Conservation (phyloP, 1,140 invertebrate genomes). For the Papilio aristodemus region DNA sequence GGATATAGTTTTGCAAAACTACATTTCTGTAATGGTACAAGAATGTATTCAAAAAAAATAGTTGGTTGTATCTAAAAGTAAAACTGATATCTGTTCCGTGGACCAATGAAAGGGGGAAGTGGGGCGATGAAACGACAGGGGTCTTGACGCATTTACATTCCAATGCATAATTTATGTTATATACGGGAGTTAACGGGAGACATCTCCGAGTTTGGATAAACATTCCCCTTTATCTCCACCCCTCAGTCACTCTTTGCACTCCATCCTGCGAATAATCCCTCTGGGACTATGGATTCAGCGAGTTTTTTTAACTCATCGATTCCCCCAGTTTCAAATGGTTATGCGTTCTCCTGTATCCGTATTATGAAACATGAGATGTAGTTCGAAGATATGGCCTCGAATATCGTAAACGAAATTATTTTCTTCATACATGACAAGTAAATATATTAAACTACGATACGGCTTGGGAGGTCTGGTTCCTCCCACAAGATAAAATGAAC, state of each 20-base stretch:
- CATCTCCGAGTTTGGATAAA: constrained; percentile 55
- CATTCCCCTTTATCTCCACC: constrained; percentile 69
- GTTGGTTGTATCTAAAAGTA: constrained; percentile 33
- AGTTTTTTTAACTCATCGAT: constrained; percentile 46
- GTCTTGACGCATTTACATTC: constrained; percentile 65
- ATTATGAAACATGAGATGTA: too few species aligned
- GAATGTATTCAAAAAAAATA: too few species aligned
- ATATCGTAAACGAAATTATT: too few species aligned
- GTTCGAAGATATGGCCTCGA: too few species aligned
- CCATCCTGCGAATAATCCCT: constrained; percentile 72
- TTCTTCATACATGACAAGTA: constrained; percentile 24
- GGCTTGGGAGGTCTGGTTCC: too few species aligned
- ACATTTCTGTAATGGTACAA: too few species aligned
- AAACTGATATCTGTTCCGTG: constrained; percentile 15
- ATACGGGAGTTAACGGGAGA: constrained; percentile 47
- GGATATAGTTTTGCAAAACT: too few species aligned
- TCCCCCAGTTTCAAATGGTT: not conserved
- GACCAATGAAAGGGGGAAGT: constrained; percentile 22
- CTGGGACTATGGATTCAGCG: constrained; percentile 51
- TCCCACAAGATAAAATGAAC: too few species aligned
- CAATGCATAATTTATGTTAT: constrained; percentile 76
- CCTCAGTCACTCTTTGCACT: constrained; percentile 70
- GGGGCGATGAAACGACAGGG: constrained; percentile 36
- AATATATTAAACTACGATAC: constrained; percentile 20
- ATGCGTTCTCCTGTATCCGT: not conserved